Conservation (phyloP, 2,888 invertebrate genomes). For the Idaea dimidiata region DNA sequence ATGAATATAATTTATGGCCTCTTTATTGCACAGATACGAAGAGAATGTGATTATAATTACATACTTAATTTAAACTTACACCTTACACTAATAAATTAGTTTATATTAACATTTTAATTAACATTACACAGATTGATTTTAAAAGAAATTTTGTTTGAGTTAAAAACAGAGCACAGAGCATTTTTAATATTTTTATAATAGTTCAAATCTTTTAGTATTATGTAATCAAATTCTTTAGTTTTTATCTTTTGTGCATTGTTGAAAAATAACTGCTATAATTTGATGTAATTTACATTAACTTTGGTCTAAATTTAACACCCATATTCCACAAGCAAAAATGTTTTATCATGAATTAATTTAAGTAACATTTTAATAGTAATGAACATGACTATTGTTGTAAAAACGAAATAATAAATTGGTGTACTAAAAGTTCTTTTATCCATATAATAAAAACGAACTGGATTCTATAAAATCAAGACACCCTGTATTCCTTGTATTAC, state of each 20-base stretch:
- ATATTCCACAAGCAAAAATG: neutral
- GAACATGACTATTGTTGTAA: neutral
- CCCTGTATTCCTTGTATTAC: constrained; percentile 5
- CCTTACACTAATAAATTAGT: constrained; percentile 5
- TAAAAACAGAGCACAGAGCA: neutral
- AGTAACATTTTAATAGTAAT: neutral
- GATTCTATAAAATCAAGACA: neutral
- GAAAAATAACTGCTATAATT: neutral
- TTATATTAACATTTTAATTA: constrained; percentile 4
- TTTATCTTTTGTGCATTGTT: neutral
- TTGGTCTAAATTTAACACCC: neutral
- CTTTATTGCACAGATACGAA: constrained; percentile 11
- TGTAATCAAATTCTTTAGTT: neutral
- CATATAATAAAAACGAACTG: neutral
- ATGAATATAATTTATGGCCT: constrained; percentile 5
- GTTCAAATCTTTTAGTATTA: neutral
- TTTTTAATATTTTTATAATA: neutral
- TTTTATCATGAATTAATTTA: neutral
- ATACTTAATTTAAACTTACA: constrained; percentile 5
- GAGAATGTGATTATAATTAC: constrained; percentile 1
- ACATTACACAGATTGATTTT: neutral
- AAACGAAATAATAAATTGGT: neutral
- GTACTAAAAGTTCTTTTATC: neutral
- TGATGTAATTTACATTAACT: neutral
- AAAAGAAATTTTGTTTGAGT: neutral